phyloP scores from a whole-genome alignment of 2,888 invertebrate genomes.

The Cryptophagus acutangulus region DNA sequence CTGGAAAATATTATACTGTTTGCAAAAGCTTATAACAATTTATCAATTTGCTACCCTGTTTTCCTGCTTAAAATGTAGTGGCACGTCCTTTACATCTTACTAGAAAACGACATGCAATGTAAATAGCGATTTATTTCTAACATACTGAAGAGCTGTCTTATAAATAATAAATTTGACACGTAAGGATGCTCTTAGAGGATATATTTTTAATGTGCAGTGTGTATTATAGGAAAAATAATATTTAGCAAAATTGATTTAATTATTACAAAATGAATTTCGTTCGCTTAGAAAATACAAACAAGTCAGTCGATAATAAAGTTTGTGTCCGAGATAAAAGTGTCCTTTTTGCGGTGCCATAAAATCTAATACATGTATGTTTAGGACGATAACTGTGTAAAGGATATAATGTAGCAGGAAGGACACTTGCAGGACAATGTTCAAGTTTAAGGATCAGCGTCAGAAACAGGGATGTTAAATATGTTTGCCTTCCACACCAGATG shows the following conservation, averaged over 20 bases:
- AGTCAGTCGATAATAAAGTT: too few relatives aligned
- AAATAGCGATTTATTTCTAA: neutral
- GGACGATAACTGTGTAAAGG: slow-evolving; percentile 6
- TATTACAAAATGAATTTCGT: too few relatives aligned
- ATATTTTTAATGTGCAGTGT: too few relatives aligned
- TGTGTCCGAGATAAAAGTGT: too few relatives aligned
- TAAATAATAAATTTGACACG: too few relatives aligned
- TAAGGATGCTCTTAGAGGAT: too few relatives aligned
- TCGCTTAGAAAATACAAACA: too few relatives aligned
- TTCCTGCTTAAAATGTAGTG: slow-evolving; percentile 2
- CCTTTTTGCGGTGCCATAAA: too few relatives aligned
- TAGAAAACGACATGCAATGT: slow-evolving; percentile 2
- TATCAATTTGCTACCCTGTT: slow-evolving; percentile 1
- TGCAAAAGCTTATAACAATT: slow-evolving; percentile 1
- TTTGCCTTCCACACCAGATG: slow-evolving; percentile 42
- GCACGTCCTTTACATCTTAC: slow-evolving; percentile 1
- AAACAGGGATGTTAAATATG: slow-evolving; percentile 39
- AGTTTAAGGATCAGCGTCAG: slow-evolving; percentile 41
- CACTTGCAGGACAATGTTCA: slow-evolving; percentile 29
- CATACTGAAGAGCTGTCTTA: too few relatives aligned
- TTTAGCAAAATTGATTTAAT: too few relatives aligned
- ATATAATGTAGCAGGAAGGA: slow-evolving; percentile 12
- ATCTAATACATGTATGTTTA: slow-evolving; percentile 12
- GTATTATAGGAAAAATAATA: too few relatives aligned
- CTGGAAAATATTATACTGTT: slow-evolving; percentile 1